A percentile compares a stretch with the other conserved stretches of the same genome.
phyloP scores from a whole-genome alignment of 2,797 vertebrate species.

The Micrastur ruficollis region DNA sequence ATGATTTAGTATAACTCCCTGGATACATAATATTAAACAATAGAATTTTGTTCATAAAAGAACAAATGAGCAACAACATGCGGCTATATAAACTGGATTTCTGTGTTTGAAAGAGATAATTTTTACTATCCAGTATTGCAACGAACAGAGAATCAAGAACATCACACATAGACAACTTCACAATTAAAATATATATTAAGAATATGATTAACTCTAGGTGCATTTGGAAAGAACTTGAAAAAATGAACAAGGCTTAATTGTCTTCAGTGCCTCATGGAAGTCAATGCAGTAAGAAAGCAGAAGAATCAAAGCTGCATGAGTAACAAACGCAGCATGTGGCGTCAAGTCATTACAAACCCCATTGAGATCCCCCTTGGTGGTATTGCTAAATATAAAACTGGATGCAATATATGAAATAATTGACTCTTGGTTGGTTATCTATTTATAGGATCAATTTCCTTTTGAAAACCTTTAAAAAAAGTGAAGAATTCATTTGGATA shows the following conservation, averaged over 20 bases:
- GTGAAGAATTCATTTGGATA: background rate
- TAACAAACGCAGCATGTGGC: slow-evolving; percentile 3
- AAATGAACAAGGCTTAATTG: background rate
- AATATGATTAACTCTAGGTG: background rate
- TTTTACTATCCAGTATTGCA: background rate
- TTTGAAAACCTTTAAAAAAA: slow-evolving; percentile 7
- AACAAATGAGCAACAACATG: background rate
- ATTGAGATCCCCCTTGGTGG: slow-evolving; percentile 38
- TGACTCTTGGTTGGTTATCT: slow-evolving; percentile 35
- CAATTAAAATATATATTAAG: background rate
- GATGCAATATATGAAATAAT: slow-evolving; percentile 60
- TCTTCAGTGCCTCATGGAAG: slow-evolving; percentile 23
- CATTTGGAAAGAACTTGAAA: background rate
- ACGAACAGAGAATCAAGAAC: background rate
- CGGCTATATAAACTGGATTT: background rate
- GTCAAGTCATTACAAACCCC: slow-evolving; percentile 50
- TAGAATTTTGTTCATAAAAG: background rate
- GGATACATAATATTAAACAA: background rate
- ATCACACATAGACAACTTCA: background rate
- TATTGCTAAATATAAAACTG: slow-evolving; percentile 26
- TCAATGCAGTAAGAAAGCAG: slow-evolving; percentile 33
- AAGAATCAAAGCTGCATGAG: slow-evolving; percentile 36
- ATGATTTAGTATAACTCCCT: background rate
- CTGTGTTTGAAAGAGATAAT: background rate
- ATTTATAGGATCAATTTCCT: slow-evolving; percentile 11